Base-by-base conservation (phyloP, 2,888 invertebrate genomes). In the Lycocerus yunnanus region DNA sequence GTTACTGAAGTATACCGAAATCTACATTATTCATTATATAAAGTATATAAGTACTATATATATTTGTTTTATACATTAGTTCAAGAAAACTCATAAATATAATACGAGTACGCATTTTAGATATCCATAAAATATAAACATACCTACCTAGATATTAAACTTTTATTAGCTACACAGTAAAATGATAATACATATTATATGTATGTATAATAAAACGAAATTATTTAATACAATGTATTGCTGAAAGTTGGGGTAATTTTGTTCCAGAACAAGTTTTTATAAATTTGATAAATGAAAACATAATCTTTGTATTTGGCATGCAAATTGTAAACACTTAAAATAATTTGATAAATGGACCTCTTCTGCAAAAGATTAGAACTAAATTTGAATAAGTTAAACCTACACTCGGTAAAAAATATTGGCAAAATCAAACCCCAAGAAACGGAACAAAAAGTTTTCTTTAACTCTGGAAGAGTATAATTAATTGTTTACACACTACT, bases 341-440 rank as follows among this genome's bases (percentile, higher is more conserved):
- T 63, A 63, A 63, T 63, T 63, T 63, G 61, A 63, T 63, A 63
- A 63, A 63, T 63, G 61, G 20, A 63, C 61, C 18, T 60, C 60
- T 63, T 43, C 43, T 43, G 43, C 43, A 43, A 43, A 43, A 43
- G 43, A 43, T 43, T 43, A 43, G 43, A 43, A 43, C 43, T 43
- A 43, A 43, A 43, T 43, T 43, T 43, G 43, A 43, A 43, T 43
- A 43, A 43, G n/a, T 43, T 43, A 43, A 43, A 43, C 43, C 43
- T n/a, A 43, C n/a, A 43, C 13, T 43, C n/a, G 13, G 43, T 43
- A 43, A 43, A 43, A 43, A 43, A 43, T 43, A 43, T 43, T 43
- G 43, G 43, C n/a, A 43, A 43, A 43, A 43, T 43, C 43, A 43
- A 43, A 43, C 43, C 43, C 43, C 43, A 43, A 43, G 43, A 43